Percentiles rank a stretch among this genome's conserved stretches.
Evolutionary conservation across 2,797 vertebrate genomes (phyloP).

Genomic region (Hippopotamyrus pictus): DNA sequence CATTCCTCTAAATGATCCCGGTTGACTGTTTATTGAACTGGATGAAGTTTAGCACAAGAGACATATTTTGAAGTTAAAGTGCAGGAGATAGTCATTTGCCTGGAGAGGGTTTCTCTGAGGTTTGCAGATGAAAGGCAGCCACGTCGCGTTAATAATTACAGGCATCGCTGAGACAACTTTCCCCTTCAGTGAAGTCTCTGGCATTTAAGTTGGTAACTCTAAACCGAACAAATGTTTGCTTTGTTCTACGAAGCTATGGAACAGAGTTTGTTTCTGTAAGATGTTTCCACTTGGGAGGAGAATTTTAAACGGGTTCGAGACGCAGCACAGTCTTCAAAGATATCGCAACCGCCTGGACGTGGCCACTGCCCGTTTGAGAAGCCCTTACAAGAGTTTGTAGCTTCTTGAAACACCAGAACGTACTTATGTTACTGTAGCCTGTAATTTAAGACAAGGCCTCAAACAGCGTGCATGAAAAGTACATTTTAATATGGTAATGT

Average conservation of each 20-base stretch:
- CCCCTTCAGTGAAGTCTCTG: neutral
- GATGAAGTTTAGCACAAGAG: neutral
- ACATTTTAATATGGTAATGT: slow-evolving; percentile 9
- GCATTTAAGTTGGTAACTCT: neutral
- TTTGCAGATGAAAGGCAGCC: neutral
- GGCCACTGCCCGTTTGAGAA: slow-evolving; percentile 15
- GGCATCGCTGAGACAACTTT: neutral
- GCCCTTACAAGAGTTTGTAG: slow-evolving; percentile 22
- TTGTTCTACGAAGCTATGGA: slow-evolving; percentile 24
- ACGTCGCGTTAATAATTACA: neutral
- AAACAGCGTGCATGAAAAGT: neutral
- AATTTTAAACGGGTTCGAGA: neutral
- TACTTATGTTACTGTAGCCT: slow-evolving; percentile 20
- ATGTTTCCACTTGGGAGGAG: slow-evolving; percentile 28
- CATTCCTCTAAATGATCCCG: neutral
- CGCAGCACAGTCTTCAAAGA: slow-evolving; percentile 3
- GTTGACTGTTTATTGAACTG: neutral
- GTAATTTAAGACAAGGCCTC: neutral
- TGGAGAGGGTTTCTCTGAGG: neutral
- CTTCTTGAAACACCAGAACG: slow-evolving; percentile 19
- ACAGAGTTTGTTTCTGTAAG: slow-evolving; percentile 29
- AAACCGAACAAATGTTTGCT: slow-evolving; percentile 25
- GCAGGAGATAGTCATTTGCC: neutral
- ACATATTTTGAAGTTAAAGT: neutral
- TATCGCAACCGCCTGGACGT: slow-evolving; percentile 15